Percentiles rank a stretch among this genome's conserved stretches.
Conservation (phyloP, 2,888 invertebrate genomes). For the Gibbula magus region DNA sequence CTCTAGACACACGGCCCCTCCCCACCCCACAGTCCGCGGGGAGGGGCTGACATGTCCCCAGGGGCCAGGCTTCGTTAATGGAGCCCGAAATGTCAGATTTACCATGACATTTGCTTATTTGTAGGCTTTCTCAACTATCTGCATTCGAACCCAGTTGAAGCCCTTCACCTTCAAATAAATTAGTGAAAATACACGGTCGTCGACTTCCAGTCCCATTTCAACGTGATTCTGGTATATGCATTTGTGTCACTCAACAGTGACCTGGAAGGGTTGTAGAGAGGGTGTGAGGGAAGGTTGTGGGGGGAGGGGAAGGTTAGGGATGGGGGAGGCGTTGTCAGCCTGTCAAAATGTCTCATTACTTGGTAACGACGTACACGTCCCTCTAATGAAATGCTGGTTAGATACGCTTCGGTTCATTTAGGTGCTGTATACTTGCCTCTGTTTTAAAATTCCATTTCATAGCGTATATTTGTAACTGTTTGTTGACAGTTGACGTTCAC, state of each 20-base stretch:
- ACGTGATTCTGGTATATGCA: not conserved
- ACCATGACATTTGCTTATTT: constrained; percentile 3
- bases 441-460: too few species aligned
- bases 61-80: constrained; percentile 6
- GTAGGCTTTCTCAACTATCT: not conserved
- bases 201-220: not conserved
- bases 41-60: not conserved
- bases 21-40: not conserved
- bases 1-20: not conserved
- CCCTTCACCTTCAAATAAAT: not conserved
- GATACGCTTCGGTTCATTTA: too few species aligned
- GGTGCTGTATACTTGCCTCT: too few species aligned
- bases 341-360: too few species aligned
- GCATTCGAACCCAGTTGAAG: not conserved
- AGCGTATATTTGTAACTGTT: too few species aligned
- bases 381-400: too few species aligned
- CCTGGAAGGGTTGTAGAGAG: not conserved
- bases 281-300: not conserved
- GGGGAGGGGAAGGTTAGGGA: too few species aligned
- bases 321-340: too few species aligned
- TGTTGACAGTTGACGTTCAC: too few species aligned
- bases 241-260: not conserved
- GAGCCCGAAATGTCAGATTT: not conserved
- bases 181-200: not conserved
- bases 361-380: too few species aligned